Conservation (phyloP, 2,888 invertebrate genomes). For the Diachrysia chrysitis region DNA sequence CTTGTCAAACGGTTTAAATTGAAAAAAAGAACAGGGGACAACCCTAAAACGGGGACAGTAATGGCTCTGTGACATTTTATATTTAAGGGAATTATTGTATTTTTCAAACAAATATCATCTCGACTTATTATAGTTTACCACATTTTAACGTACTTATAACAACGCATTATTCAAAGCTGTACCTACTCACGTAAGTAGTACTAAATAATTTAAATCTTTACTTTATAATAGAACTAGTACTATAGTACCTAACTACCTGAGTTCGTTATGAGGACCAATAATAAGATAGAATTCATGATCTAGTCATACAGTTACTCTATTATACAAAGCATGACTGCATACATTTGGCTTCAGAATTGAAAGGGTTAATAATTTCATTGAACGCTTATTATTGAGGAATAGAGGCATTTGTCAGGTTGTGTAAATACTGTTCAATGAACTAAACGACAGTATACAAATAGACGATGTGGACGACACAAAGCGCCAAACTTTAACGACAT, state of each 20-base stretch:
- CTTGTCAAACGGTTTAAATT: conserved; percentile 88
- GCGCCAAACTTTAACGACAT: conserved; percentile 57
- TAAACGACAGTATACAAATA: conserved; percentile 70
- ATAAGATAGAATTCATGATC: conserved; percentile 35
- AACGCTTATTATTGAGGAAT: conserved; percentile 40
- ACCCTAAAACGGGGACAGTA: conserved; percentile 79
- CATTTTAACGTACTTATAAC: conserved; percentile 25
- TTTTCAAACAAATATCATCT: conserved; percentile 65
- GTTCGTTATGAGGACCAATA: conserved; percentile 43
- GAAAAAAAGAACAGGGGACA: conserved; percentile 85
- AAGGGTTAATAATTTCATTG: conserved; percentile 41
- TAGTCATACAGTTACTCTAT: conserved; percentile 8
- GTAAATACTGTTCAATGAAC: conserved; percentile 61
- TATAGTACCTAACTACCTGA: conserved; percentile 40
- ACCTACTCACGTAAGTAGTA: not conserved
- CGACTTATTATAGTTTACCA: conserved; percentile 51
- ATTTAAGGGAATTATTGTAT: conserved; percentile 79
- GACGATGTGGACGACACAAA: conserved; percentile 69
- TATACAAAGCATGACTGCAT: conserved; percentile 19
- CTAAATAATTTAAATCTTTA: conserved; percentile 12
- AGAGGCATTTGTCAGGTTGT: conserved; percentile 49
- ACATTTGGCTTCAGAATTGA: conserved; percentile 21
- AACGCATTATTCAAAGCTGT: not conserved
- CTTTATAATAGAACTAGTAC: conserved; percentile 33
- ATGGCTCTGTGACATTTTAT: conserved; percentile 84